A percentile compares a stretch with the other conserved stretches of the same genome.
Conservation (phyloP, 2,888 invertebrate species). For the Leptopilina drosophilae region DNA sequence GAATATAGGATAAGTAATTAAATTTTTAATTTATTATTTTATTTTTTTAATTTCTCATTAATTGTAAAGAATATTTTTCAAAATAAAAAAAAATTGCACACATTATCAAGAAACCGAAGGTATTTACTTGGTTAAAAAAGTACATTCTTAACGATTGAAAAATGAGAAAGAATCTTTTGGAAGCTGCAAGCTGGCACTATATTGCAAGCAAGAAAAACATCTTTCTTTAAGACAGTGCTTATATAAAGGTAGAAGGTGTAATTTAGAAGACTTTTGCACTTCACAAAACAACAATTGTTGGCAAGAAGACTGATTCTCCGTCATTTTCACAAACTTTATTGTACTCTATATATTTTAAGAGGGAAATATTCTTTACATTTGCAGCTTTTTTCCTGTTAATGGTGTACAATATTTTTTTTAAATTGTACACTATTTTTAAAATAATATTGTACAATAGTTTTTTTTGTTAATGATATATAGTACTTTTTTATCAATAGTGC, state of each 20-base stretch:
- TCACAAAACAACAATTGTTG: slow-evolving; percentile 20
- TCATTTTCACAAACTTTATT: too few relatives aligned
- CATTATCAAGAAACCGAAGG: slow-evolving; percentile 5
- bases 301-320: not conserved
- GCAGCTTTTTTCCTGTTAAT: too few relatives aligned
- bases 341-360: too few relatives aligned
- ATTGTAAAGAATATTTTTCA: not conserved
- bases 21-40: too few relatives aligned
- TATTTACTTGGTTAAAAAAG: slow-evolving; percentile 2
- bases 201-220: slow-evolving; percentile 20
- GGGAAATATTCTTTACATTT: too few relatives aligned
- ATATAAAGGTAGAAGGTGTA: slow-evolving; percentile 30
- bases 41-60: not conserved
- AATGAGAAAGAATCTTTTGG: slow-evolving; percentile 33
- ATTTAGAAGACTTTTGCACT: slow-evolving; percentile 33
- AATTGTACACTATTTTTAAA: too few relatives aligned
- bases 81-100: slow-evolving; percentile 13
- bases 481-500: too few relatives aligned
- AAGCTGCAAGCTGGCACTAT: slow-evolving; percentile 36
- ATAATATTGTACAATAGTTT: too few relatives aligned
- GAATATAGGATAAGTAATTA: too few relatives aligned
- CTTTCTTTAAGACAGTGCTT: slow-evolving; percentile 33
- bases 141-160: slow-evolving; percentile 29
- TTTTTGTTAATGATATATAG: too few relatives aligned
- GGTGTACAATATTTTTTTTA: too few relatives aligned